Percentiles rank a stretch among this genome's conserved stretches.
Evolutionary conservation across 2,888 invertebrate species (phyloP).

Genomic region (Thalpophila matura): DNA sequence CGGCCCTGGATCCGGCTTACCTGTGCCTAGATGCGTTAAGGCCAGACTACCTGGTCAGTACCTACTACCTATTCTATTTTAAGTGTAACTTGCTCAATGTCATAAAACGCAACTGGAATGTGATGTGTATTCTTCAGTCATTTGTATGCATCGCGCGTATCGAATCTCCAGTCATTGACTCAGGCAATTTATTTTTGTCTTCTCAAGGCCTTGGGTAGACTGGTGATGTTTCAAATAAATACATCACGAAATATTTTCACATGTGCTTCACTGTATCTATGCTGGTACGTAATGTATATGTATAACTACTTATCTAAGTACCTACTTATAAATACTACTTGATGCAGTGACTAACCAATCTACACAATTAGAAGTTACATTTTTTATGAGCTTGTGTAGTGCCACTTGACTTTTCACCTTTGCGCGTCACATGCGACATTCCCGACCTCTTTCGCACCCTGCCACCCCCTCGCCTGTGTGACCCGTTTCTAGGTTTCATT

Average conservation of each 20-base stretch:
- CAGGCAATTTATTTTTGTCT: slow-evolving; percentile 63
- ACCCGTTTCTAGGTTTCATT: slow-evolving; percentile 61
- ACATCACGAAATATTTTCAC: slow-evolving; percentile 15
- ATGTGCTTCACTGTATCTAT: slow-evolving; percentile 4
- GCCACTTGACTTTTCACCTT: slow-evolving; percentile 64
- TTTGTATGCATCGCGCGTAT: slow-evolving; percentile 57
- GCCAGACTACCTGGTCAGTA: slow-evolving; percentile 91
- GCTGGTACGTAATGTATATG: neutral
- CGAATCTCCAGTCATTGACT: slow-evolving; percentile 60
- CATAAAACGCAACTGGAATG: slow-evolving; percentile 8
- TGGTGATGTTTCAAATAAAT: slow-evolving; percentile 30
- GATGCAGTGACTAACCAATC: slow-evolving; percentile 16
- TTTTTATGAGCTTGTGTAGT: slow-evolving; percentile 30
- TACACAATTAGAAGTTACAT: slow-evolving; percentile 27
- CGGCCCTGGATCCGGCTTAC: slow-evolving; percentile 82
- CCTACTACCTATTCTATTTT: slow-evolving; percentile 2
- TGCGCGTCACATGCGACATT: slow-evolving; percentile 42
- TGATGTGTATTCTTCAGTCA: slow-evolving; percentile 23
- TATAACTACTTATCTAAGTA: neutral
- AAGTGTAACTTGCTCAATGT: neutral
- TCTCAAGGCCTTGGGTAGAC: slow-evolving; percentile 57
- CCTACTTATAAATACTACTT: neutral
- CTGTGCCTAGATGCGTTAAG: slow-evolving; percentile 92
- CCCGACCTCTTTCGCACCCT: slow-evolving; percentile 35
- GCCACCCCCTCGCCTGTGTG: slow-evolving; percentile 45